These are phyloP conservation scores for Puffinus mauretanicus DNA, from an alignment of 2,113 vertebrate genomes.

Conservation along the genomic window DNA sequence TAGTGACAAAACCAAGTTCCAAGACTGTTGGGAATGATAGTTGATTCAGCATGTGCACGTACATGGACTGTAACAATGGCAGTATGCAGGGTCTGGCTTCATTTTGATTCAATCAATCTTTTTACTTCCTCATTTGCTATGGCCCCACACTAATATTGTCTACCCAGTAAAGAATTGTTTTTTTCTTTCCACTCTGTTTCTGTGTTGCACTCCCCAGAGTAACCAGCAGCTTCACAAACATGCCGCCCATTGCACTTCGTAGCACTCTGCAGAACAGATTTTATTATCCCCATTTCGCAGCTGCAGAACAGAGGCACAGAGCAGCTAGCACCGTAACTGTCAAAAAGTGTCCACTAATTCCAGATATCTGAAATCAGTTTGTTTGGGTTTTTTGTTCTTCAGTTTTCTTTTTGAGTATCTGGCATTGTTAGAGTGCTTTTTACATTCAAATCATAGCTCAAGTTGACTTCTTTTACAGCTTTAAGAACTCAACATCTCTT, in stretches of 20 bases:
- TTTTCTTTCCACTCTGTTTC: not conserved
- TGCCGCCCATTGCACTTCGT: not conserved
- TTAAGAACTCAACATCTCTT: not conserved
- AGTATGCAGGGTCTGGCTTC: rapidly evolving
- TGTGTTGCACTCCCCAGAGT: not conserved
- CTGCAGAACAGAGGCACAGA: not conserved
- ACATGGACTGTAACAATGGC: not conserved
- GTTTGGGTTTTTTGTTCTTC: not conserved
- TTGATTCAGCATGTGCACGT: not conserved
- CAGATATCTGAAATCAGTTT: not conserved
- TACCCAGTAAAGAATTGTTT: not conserved
- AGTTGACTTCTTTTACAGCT: not conserved
- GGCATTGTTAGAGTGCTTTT: not conserved
- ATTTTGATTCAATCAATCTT: not conserved
- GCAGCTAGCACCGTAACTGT: not conserved
- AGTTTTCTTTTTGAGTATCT: not conserved
- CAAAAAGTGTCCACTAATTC: not conserved
- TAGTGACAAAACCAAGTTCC: not conserved
- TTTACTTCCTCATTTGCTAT: not conserved
- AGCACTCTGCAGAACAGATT: not conserved
- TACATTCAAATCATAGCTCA: not conserved
- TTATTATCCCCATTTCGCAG: not conserved
- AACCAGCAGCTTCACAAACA: not conserved
- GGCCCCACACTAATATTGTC: not conserved
- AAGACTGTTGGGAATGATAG: not conserved